phyloP scores from a whole-genome alignment of 2,797 vertebrate genomes.

The Onychomys torridus region DNA sequence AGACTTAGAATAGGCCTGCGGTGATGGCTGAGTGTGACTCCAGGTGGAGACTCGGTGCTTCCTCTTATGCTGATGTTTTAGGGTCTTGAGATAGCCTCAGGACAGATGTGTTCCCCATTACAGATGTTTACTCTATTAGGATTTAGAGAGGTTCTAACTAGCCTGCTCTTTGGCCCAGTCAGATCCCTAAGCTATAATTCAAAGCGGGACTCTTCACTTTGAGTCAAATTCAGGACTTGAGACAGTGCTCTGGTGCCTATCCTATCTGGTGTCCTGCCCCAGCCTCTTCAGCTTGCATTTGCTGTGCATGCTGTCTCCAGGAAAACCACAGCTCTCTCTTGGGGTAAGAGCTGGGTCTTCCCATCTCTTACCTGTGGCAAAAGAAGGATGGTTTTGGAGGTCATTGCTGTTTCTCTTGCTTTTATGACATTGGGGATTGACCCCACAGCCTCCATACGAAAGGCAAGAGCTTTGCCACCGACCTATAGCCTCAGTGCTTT shows the following conservation, averaged over 20 bases:
- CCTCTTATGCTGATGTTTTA: conserved; percentile 30
- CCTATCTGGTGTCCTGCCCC: not conserved
- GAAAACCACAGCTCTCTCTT: not conserved
- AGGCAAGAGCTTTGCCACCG: not conserved
- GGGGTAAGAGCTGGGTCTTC: not conserved
- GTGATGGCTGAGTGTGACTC: not conserved
- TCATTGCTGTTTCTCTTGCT: not conserved
- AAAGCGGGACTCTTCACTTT: not conserved
- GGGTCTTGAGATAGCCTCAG: not conserved
- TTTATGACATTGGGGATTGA: not conserved
- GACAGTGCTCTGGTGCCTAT: not conserved
- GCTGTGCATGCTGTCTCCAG: not conserved
- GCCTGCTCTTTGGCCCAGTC: not conserved
- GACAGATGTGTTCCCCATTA: not conserved
- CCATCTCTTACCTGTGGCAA: not conserved
- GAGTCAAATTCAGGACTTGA: conserved; percentile 31
- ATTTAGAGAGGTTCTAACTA: not conserved
- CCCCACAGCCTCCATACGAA: not conserved
- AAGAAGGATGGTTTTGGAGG: not conserved
- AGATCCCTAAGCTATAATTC: not conserved
- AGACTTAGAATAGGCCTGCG: not conserved
- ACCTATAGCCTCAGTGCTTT: not conserved
- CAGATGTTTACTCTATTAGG: not conserved
- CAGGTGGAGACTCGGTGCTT: not conserved
- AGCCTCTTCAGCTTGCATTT: conserved; percentile 12